A percentile compares a stretch with the other conserved stretches of the same genome.
Evolutionary conservation across 2,113 vertebrate genomes (phyloP).

Genomic region (Nanorana parkeri): DNA sequence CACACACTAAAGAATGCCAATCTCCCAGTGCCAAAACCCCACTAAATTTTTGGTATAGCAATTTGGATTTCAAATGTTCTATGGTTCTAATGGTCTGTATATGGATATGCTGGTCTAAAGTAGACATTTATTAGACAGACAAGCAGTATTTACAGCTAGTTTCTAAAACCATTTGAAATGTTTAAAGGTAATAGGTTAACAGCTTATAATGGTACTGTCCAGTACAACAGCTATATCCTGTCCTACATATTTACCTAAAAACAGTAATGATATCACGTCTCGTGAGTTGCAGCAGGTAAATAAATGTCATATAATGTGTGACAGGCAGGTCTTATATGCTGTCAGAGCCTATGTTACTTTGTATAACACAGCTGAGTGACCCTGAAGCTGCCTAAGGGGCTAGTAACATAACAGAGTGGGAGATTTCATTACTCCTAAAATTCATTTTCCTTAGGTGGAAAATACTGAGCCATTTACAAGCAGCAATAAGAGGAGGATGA

Average conservation of each 20-base stretch:
- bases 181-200: no score
- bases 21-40: no score
- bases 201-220: no score
- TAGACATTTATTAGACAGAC: no score
- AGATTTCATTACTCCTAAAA: conserved; percentile 51
- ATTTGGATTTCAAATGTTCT: no score
- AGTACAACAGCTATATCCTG: background rate
- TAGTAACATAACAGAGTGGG: conserved; percentile 14
- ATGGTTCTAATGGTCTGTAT: no score
- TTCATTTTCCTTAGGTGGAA: conserved; percentile 42
- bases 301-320: conserved; percentile 17
- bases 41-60: no score
- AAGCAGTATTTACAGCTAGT: no score
- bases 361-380: conserved; percentile 34
- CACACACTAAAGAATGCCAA: no score
- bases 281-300: background rate
- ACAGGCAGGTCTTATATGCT: conserved; percentile 18
- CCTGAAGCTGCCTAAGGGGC: conserved; percentile 1
- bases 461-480: conserved; percentile 38
- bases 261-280: background rate
- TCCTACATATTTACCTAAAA: background rate
- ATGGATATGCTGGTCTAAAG: no score
- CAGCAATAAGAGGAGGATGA: conserved; percentile 55
- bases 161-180: no score
- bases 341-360: conserved; percentile 32